Base-by-base conservation (phyloP, 1,140 invertebrate species). In the Neodiprion pinetum region DNA sequence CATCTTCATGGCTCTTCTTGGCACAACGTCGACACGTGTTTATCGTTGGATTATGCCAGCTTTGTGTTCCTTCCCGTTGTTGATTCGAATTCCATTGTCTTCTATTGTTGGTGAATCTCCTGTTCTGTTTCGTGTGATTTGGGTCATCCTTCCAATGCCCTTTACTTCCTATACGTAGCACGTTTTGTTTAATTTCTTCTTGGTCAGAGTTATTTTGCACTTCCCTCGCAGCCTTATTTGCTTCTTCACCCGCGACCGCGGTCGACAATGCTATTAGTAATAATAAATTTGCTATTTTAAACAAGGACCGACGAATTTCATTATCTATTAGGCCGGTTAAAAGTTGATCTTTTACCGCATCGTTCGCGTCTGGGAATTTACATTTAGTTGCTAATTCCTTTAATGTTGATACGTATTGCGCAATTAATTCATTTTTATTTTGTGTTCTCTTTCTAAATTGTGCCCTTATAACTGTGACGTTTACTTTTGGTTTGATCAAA, bases 21-120 rank as follows among this genome's bases (percentile, higher is more conserved):
- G 14, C 71, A 40, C 71, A 72, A 40, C 71, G 61, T 17, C 53
- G 66, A 65, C 71, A 72, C 21, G 50, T 9, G 14, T 53, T 14
- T 53, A 14, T 53, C 14, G 17, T 53, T 53, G 50, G 50, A 53
- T 53, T 53, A 14, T 53, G 50, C 14, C 50, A 14, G 50, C 50
- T 14, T 14, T 53, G 50, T 9, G 50, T 9, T 53, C 50, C 9
- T 53, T 14, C 50, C 9, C 14, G 14, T 53, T 14, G 50, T 53
- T 17, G 17, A 17, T 17, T 17, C 17, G 50, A 53, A 9, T 53
- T 53, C 14, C 9, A 9, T 53, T 53, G 50, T 9, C 50, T 53
- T 53, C 14, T 9, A 9, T 53, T 53, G 50, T 53, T 9, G 9
- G 50, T 14, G 50, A 17, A 17, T 17, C 14, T 53, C 9, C 50